Base-by-base conservation (phyloP, 2,888 invertebrate genomes). In the Ophion ellenae region DNA sequence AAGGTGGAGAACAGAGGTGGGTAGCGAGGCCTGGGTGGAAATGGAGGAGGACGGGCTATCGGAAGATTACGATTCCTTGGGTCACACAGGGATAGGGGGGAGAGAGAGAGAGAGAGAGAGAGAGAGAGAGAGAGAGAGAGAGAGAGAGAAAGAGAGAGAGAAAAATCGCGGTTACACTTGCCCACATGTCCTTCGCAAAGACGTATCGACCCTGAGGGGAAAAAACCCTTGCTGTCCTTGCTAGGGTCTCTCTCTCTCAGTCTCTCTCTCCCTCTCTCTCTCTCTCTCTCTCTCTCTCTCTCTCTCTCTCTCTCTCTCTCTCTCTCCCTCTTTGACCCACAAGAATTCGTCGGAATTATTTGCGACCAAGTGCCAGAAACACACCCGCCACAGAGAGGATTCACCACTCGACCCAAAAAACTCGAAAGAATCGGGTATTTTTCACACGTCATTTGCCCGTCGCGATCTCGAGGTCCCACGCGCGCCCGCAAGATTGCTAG, bases 181-280 rank as follows among this genome's bases (percentile, higher is more conserved):
- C 59, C n/a, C 61, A 32, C 64, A 11, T 76, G 66, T 66, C 61
- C 47, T 79, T 47, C 20, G 45, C 45, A 47, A 59, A 76, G 76
- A 83, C 69, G 45, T 86, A 86, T 86, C 83, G 86, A 86, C 81
- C 83, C 81, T 71, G 85, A 71, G 82, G 82, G 82, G 76, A 85
- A 79, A 70, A 79, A 63, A 53, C 82, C 75, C 53, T 83, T 76
- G 79, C 36, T 80, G 45, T 66, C 45, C 61, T 61, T 45, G 24
- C 67, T 36, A 14, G n/a, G 14, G 28, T 53, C 20, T 69, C 74
- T 45, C 24, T 20, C 32, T 2, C 47, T 61, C 59, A n/a, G n/a
- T 45, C 57, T 61, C 59, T 11, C 53, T 53, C 71, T 71, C 28
- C 69, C 53, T 53, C 71, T 71, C n/a, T 20, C 32, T 2, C 47